Evolutionary conservation across 2,888 invertebrate species (phyloP), one percentile per base, ranked within the genome.

Genomic region (Amiota mariae): DNA sequence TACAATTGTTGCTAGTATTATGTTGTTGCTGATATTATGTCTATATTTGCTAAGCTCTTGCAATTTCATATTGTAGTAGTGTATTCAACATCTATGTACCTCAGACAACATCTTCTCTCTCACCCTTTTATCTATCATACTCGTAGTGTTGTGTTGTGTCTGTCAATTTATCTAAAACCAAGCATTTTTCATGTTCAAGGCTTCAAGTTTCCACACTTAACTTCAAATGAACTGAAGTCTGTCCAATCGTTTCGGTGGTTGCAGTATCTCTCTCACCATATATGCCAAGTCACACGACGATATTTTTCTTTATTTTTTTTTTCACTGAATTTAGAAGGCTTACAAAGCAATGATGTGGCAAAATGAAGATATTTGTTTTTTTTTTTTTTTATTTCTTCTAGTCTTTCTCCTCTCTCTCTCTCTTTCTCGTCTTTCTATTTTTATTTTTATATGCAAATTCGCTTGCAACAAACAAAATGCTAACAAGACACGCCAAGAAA

Each of bases 1-100:
- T 81, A 81, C 79, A 79, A 78, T 79, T 72, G 59, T 59, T 59
- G 59, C 76, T 80, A 76, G 81, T 84, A 81, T 77, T 77, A 76
- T 81, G 4, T 61, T 71, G 49, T 61, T 75, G 74, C 64, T 51
- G 70, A 71, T 73, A 64, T 74, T 61, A 57, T 64, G 70, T 47
- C 59, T 51, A 51, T 54, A 48, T 68, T 57, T 70, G 73, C 76
- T 59, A 64, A 57, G 74, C 72, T 61, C 76, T 79, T 72, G 78
- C 59, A 74, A 77, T 61, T 61, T 61, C 61, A 61, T 24, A 61
- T 61, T 61, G 24, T 24, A 13, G 13, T 12, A 61, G 20, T 61
- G 20, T 13, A 61, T 24, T 36, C 8, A 36, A 36, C 36, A 36
- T 36, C 36, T 36, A 24, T 3, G n/a, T 24, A 36, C 36, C 6